Conservation (phyloP, 2,888 invertebrate genomes). For the Psylliodes chrysocephalus region DNA sequence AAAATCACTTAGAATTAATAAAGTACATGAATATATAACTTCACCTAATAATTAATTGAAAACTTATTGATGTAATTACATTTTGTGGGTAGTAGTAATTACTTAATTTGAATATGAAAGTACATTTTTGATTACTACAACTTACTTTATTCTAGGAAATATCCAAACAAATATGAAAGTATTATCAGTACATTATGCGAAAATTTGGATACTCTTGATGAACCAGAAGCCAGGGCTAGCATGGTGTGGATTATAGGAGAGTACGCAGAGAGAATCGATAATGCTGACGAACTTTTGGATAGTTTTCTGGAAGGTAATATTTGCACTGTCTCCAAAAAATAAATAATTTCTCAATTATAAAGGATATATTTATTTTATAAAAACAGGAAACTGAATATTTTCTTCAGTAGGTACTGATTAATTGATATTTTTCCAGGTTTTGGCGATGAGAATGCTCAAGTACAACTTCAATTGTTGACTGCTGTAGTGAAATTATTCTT, state of each 20-base stretch:
- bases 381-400: no score
- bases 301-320: constrained; percentile 91
- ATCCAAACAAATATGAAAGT: constrained; percentile 99
- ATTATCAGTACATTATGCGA: constrained; percentile 99
- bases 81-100: no score
- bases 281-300: constrained; percentile 97
- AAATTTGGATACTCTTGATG: constrained; percentile 97
- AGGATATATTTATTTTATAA: no score
- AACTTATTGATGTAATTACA: no score
- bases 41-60: no score
- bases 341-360: no score
- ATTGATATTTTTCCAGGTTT: constrained; percentile 53
- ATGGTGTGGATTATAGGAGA: constrained; percentile 98
- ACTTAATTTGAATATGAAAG: no score
- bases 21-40: no score
- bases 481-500: constrained; percentile 98
- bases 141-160: constrained; percentile 70
- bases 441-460: constrained; percentile 62
- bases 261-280: constrained; percentile 99
- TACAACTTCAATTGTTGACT: constrained; percentile 93
- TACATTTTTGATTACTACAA: constrained; percentile 23
- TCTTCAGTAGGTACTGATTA: no score
- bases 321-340: no score
- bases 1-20: no score
- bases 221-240: constrained; percentile 97